Evolutionary conservation across 2,113 vertebrate genomes (phyloP).

Genomic region (Alectura lathami): DNA sequence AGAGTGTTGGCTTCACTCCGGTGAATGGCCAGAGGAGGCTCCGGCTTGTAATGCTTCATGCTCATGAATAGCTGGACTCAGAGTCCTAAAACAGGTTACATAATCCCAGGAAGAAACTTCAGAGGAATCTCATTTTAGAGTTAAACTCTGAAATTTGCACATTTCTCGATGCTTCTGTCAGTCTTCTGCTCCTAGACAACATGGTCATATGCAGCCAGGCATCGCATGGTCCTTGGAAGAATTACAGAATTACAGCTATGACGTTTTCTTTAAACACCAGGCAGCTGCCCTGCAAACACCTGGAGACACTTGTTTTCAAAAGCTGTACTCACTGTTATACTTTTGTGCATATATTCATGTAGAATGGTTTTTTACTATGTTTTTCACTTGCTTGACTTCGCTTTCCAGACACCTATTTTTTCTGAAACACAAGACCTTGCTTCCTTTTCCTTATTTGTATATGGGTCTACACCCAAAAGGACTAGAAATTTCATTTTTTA

Average conservation of each 20-base stretch:
- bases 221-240: neutral
- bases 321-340: neutral
- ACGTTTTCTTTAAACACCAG: neutral
- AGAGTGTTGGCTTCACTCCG: neutral
- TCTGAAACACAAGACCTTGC: neutral
- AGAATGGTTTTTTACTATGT: neutral
- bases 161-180: neutral
- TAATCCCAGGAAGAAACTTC: neutral
- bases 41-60: neutral
- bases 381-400: neutral
- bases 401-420: neutral
- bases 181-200: neutral
- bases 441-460: neutral
- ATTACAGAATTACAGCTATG: neutral
- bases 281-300: neutral
- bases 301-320: neutral
- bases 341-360: neutral
- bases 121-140: neutral
- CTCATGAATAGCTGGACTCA: neutral
- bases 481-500: neutral
- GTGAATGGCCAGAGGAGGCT: neutral
- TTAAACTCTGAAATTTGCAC: neutral
- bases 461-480: neutral
- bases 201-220: neutral
- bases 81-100: neutral